Evolutionary conservation across 2,113 vertebrate genomes (phyloP).

Genomic region (Chascanopsetta lugubris): DNA sequence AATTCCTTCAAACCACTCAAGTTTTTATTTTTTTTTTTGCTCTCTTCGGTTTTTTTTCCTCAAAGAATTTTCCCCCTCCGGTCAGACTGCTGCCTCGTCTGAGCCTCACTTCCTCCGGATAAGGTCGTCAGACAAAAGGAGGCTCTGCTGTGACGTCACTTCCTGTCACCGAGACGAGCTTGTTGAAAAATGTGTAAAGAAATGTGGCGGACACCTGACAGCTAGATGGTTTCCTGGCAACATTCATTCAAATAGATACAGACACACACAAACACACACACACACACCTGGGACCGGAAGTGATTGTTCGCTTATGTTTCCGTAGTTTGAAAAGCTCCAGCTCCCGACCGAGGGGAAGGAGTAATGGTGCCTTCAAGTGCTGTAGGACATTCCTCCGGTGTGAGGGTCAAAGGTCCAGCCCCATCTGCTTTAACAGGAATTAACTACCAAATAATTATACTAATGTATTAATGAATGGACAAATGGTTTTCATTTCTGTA

Average conservation of each 20-base stretch:
- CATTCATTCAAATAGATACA: too few species aligned
- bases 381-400: conserved; percentile 23
- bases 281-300: neutral
- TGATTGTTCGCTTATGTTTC: neutral
- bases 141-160: conserved; percentile 61
- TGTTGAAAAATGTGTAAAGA: conserved; percentile 7
- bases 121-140: conserved; percentile 77
- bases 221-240: neutral
- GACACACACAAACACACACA: too few species aligned
- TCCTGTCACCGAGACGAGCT: conserved; percentile 62
- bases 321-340: neutral
- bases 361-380: conserved; percentile 21
- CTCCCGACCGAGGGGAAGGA: neutral
- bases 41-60: conserved; percentile 57
- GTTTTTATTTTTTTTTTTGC: conserved; percentile 48
- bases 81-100: conserved; percentile 71
- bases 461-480: too few species aligned
- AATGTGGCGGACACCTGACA: neutral
- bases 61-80: conserved; percentile 58
- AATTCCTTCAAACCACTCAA: conserved; percentile 60
- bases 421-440: too few species aligned
- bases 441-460: too few species aligned
- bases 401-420: too few species aligned
- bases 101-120: conserved; percentile 82
- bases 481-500: too few species aligned